Evolutionary conservation across 2,797 vertebrate species (phyloP), one percentile per base, ranked within the genome.

Genomic region (Pangasius sanitwongsei): DNA sequence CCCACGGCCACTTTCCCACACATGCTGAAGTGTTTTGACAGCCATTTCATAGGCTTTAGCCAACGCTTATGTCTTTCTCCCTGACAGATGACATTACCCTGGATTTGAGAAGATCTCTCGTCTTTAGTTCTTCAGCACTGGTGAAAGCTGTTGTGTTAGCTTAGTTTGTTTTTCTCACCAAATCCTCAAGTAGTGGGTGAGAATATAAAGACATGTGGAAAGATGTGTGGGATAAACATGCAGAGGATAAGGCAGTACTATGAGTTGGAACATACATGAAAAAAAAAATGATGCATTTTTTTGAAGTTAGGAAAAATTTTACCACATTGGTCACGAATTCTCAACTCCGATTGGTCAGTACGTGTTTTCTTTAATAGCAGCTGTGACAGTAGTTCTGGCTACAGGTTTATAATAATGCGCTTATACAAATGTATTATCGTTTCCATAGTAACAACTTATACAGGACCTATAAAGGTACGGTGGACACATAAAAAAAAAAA

Each of bases 1-100:
- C 97, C 90, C 83, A 88, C 90, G 92, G 96, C 97, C 96, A 97
- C 93, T 96, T 98, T 98, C 97, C 97, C 97, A 98, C 95, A 97
- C 96, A 97, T 93, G 96, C 95, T 96, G 93, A 96, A 95, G 95
- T 96, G 96, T 97, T 97, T 96, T 96, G 95, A 96, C 96, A 96
- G 96, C 96, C 96, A 96, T 96, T 96, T 96, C 95, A 95, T 94
- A 96, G 95, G 94, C 96, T 95, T 95, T 96, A 96, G 92, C 94
- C 93, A 94, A 95, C 4, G 34, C 70, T 93, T 94, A 92, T 90
- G 94, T 92, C 94, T 93, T 94, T 91, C 72, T 3, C 81, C 44
- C 87, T 20, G 20, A 72, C 55, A 59, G 63, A 74, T 89, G 91
- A 92, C 91, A 94, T 92, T 89, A 92, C 87, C 87, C 91, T 75